phyloP scores from a whole-genome alignment of 2,888 invertebrate genomes.

The Cremastinae sp. region DNA sequence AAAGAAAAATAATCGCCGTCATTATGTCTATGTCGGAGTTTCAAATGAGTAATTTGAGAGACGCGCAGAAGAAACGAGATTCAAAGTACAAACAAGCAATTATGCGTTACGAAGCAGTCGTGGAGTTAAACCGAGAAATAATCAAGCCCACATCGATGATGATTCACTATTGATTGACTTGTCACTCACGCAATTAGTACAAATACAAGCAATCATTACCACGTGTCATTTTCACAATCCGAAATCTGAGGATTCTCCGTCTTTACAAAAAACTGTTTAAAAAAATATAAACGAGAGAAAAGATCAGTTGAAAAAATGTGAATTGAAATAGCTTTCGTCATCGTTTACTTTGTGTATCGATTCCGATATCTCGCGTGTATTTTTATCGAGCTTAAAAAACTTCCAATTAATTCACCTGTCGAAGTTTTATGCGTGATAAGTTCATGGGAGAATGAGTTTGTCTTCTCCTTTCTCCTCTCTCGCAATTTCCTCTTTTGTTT shows the following conservation, averaged over 20 bases:
- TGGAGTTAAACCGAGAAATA: conserved; percentile 15
- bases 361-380: conserved; percentile 70
- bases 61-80: not conserved
- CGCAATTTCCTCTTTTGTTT: conserved; percentile 55
- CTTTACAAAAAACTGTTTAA: not conserved
- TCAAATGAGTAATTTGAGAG: not conserved
- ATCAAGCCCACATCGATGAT: conserved; percentile 2
- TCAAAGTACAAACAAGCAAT: conserved; percentile 13
- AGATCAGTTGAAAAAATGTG: no score
- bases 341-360: conserved; percentile 62
- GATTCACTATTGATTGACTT: conserved; percentile 32
- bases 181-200: conserved; percentile 9
- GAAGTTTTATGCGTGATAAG: conserved; percentile 60
- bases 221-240: no score
- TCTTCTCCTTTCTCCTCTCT: conserved; percentile 50
- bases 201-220: no score
- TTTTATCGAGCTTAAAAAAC: conserved; percentile 65
- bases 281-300: no score
- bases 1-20: not conserved
- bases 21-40: not conserved
- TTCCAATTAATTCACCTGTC: conserved; percentile 76
- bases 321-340: conserved; percentile 19
- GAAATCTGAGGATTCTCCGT: not conserved
- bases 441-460: conserved; percentile 9
- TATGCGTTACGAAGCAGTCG: conserved; percentile 1